Evolutionary conservation across 1,140 invertebrate species (phyloP).

Genomic region (Colletes gigas): DNA sequence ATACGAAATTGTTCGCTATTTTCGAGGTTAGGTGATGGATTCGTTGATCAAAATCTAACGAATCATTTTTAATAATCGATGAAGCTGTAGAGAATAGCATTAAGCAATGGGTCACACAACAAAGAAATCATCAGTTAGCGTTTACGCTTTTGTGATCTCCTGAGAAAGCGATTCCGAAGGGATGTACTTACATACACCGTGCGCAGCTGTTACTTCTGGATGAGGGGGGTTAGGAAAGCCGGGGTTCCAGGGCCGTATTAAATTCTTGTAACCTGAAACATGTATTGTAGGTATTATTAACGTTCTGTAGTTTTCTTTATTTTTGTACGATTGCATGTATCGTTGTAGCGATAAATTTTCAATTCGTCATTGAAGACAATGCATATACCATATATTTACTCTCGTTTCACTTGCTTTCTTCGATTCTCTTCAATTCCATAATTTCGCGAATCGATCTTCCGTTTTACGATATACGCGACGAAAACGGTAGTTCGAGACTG

Average conservation of each 20-base stretch:
- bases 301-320: background rate
- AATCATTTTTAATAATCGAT: background rate
- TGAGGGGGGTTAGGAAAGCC: conserved; percentile 35
- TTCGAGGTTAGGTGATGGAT: conserved; percentile 1
- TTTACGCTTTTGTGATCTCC: conserved; percentile 9
- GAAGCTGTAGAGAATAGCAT: conserved; percentile 11
- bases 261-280: background rate
- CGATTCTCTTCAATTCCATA: background rate
- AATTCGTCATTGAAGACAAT: too few relatives aligned
- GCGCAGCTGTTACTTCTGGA: conserved; percentile 54
- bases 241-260: conserved; percentile 30
- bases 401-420: too few relatives aligned
- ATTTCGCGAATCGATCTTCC: background rate
- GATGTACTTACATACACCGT: conserved; percentile 23
- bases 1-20: background rate
- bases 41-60: background rate
- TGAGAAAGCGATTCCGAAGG: conserved; percentile 17
- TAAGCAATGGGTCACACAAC: conserved; percentile 8
- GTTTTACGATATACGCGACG: background rate
- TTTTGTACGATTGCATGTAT: background rate
- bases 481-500: background rate
- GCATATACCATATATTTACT: too few relatives aligned
- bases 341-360: too few relatives aligned
- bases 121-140: conserved; percentile 22
- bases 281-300: too few relatives aligned